These are phyloP conservation scores for Austrolebias charrua DNA, from an alignment of 2,797 vertebrate species.

Conservation along the genomic window DNA sequence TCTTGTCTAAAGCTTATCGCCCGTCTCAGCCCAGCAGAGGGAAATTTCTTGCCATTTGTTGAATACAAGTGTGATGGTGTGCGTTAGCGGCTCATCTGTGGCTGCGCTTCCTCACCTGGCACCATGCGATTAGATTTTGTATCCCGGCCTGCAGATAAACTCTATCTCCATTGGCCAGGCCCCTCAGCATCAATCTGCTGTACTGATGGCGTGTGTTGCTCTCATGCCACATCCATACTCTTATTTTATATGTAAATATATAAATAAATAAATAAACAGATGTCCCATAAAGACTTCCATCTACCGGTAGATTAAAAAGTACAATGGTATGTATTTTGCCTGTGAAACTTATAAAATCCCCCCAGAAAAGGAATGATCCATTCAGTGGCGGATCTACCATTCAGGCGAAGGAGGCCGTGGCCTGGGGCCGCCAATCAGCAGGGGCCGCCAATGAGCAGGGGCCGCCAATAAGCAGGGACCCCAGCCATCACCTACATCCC, in stretches of 20 bases:
- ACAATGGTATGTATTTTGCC: constrained; percentile 31
- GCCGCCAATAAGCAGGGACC: too few species aligned
- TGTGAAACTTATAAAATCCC: constrained; percentile 32
- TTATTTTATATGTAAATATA: constrained; percentile 38
- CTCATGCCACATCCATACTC: constrained; percentile 48
- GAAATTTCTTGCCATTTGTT: constrained; percentile 75
- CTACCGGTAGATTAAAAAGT: constrained; percentile 40
- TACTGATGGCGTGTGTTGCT: constrained; percentile 58
- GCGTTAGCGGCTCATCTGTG: constrained; percentile 70
- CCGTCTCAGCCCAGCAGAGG: constrained; percentile 63
- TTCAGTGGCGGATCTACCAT: too few species aligned
- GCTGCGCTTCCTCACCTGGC: constrained; percentile 78
- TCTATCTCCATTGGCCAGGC: constrained; percentile 79
- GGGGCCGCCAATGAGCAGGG: too few species aligned
- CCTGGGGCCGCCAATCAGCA: too few species aligned
- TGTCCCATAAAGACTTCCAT: constrained; percentile 43
- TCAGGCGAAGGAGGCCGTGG: too few species aligned
- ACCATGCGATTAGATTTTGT: constrained; percentile 79
- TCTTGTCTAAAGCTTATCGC: constrained; percentile 75
- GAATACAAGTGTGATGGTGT: constrained; percentile 72
- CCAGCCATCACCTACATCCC: too few species aligned
- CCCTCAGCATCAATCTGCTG: constrained; percentile 72
- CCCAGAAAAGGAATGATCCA: constrained; percentile 28
- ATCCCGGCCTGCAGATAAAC: constrained; percentile 76
- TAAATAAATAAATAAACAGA: constrained; percentile 51